Conservation (phyloP, 1,140 invertebrate genomes). For the Lepidurus packardi region DNA sequence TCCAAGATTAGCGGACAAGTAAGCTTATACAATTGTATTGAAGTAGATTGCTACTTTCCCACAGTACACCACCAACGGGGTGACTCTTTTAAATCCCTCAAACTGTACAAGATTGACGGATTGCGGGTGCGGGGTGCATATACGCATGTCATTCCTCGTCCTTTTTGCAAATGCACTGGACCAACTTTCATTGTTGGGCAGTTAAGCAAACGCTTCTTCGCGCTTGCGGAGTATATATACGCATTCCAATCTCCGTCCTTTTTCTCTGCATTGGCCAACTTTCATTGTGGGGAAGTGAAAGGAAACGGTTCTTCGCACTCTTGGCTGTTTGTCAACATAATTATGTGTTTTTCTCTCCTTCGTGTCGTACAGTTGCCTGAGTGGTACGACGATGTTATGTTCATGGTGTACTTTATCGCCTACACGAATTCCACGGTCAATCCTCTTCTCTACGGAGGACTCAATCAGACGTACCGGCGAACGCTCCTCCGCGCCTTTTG, state of each 20-base stretch:
- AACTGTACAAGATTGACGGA: too few relatives aligned
- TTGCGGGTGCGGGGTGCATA: too few relatives aligned
- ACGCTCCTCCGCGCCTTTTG: neutral
- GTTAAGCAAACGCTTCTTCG: neutral
- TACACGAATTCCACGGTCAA: conserved; percentile 51
- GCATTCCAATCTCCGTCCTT: too few relatives aligned
- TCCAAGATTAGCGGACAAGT: conserved; percentile 33
- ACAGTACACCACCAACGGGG: too few relatives aligned
- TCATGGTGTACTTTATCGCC: conserved; percentile 47
- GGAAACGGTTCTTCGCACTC: neutral
- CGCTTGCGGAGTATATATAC: too few relatives aligned
- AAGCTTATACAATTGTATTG: neutral
- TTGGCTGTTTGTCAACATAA: neutral
- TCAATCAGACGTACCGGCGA: conserved; percentile 41
- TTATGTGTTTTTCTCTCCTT: conserved; percentile 11
- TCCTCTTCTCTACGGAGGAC: conserved; percentile 50
- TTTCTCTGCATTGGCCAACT: too few relatives aligned
- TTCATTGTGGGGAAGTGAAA: too few relatives aligned
- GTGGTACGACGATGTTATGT: conserved; percentile 48
- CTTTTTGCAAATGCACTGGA: too few relatives aligned
- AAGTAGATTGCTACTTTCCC: too few relatives aligned
- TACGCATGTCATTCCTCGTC: too few relatives aligned
- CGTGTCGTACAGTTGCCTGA: conserved; percentile 44
- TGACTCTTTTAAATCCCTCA: too few relatives aligned
- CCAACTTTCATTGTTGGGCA: too few relatives aligned